phyloP scores from a whole-genome alignment of 2,113 vertebrate genomes.

The Peromyscus maniculatus region DNA sequence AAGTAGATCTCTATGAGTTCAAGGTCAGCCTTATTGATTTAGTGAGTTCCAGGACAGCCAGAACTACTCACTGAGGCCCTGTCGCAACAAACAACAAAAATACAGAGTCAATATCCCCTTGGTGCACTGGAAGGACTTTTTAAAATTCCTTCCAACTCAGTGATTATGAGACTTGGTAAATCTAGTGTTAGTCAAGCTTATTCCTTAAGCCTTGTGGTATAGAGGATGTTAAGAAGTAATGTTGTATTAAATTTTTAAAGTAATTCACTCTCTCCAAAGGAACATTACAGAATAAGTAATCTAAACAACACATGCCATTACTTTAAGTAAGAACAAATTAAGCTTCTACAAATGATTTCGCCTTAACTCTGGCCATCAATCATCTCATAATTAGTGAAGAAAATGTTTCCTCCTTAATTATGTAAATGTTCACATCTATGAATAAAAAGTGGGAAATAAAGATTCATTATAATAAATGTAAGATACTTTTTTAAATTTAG shows the following conservation, averaged over 20 bases:
- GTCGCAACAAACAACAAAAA: neutral
- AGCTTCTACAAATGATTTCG: slow-evolving; percentile 48
- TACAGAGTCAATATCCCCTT: neutral
- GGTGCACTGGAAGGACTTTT: neutral
- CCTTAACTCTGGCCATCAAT: slow-evolving; percentile 43
- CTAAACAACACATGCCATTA: slow-evolving; percentile 24
- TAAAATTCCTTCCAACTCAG: neutral
- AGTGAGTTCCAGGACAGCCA: neutral
- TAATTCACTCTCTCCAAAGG: slow-evolving; percentile 31
- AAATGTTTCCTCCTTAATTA: slow-evolving; percentile 59
- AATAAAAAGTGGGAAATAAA: slow-evolving; percentile 27
- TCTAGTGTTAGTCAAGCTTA: slow-evolving; percentile 1
- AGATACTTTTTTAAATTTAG: neutral
- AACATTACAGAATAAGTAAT: slow-evolving; percentile 49
- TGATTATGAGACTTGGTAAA: slow-evolving; percentile 31
- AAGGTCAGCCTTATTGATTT: neutral
- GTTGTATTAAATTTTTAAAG: slow-evolving; percentile 50
- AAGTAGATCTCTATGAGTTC: neutral
- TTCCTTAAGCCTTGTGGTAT: neutral
- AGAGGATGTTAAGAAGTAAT: slow-evolving; percentile 51
- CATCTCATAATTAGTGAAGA: slow-evolving; percentile 56
- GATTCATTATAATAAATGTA: slow-evolving; percentile 36
- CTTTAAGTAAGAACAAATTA: slow-evolving; percentile 64
- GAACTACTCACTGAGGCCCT: neutral
- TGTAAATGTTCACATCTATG: slow-evolving; percentile 42